Percentiles rank a stretch among this genome's conserved stretches.
These are phyloP conservation scores for Peromyscus attwateri DNA, from an alignment of 2,797 vertebrate species.

Conservation along the genomic window DNA sequence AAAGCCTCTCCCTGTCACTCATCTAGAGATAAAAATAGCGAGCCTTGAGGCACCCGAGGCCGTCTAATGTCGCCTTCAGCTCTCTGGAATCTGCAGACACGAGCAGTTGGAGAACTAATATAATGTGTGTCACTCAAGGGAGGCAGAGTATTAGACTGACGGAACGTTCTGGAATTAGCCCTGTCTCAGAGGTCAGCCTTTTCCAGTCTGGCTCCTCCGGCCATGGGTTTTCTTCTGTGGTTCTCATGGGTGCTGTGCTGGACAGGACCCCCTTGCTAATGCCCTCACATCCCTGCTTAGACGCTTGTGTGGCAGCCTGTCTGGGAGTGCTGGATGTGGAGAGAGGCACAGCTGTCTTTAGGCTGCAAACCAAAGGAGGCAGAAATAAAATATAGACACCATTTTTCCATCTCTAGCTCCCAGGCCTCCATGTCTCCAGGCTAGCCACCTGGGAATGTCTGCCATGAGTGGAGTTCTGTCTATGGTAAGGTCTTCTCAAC, in stretches of 20 bases:
- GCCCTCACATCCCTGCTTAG: neutral
- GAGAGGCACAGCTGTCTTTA: neutral
- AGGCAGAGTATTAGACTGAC: neutral
- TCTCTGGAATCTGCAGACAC: conserved; percentile 3
- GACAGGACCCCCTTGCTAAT: neutral
- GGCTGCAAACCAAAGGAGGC: neutral
- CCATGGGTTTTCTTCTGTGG: neutral
- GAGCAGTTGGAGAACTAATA: conserved; percentile 55
- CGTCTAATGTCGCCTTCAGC: neutral
- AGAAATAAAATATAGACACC: neutral
- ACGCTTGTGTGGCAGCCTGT: neutral
- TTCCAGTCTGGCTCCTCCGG: neutral
- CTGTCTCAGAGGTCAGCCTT: neutral
- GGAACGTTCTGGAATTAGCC: conserved; percentile 57
- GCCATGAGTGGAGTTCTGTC: neutral
- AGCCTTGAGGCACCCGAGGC: neutral
- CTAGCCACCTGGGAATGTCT: neutral
- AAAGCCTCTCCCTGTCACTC: neutral
- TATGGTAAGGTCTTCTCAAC: rapidly evolving
- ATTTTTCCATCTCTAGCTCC: neutral
- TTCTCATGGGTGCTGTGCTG: neutral
- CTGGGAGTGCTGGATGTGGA: rapidly evolving
- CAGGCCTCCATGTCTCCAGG: neutral
- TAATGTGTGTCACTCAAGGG: conserved; percentile 52
- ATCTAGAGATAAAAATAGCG: conserved; percentile 61